Evolutionary conservation across 2,797 vertebrate species (phyloP).

Genomic region (Tapirus indicus): DNA sequence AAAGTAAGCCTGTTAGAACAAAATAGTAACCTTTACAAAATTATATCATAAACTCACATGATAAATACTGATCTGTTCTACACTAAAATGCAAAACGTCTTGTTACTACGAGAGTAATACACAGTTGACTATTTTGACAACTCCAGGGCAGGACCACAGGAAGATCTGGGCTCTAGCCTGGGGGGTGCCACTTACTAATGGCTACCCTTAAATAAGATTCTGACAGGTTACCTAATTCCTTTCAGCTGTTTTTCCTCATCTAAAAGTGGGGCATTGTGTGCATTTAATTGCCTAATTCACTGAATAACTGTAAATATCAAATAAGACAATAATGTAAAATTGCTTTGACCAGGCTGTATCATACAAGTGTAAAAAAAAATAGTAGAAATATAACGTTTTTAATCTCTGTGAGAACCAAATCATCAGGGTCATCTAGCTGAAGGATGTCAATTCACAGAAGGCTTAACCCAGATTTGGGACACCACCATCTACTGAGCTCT

Average conservation of each 20-base stretch:
- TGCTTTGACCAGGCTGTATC: neutral
- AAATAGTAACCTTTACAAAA: conserved; percentile 49
- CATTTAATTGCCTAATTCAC: neutral
- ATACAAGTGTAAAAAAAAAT: neutral
- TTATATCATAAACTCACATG: neutral
- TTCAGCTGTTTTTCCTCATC: neutral
- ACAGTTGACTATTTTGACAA: neutral
- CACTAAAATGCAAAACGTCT: neutral
- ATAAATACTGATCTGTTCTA: neutral
- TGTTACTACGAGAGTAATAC: neutral
- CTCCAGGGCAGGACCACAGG: neutral
- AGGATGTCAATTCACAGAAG: neutral
- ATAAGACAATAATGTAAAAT: neutral
- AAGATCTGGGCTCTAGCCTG: neutral
- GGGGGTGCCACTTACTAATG: neutral
- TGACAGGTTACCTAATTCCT: neutral
- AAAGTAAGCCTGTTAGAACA: conserved; percentile 46
- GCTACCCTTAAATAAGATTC: neutral
- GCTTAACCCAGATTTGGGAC: neutral
- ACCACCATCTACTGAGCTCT: neutral
- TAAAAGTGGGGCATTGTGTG: neutral
- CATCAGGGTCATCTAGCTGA: neutral
- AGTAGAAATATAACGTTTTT: neutral
- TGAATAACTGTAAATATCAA: conserved; percentile 20
- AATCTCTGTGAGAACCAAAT: conserved; percentile 6